Conservation (phyloP, 2,888 invertebrate species). For the Melangyna quadrimaculata region DNA sequence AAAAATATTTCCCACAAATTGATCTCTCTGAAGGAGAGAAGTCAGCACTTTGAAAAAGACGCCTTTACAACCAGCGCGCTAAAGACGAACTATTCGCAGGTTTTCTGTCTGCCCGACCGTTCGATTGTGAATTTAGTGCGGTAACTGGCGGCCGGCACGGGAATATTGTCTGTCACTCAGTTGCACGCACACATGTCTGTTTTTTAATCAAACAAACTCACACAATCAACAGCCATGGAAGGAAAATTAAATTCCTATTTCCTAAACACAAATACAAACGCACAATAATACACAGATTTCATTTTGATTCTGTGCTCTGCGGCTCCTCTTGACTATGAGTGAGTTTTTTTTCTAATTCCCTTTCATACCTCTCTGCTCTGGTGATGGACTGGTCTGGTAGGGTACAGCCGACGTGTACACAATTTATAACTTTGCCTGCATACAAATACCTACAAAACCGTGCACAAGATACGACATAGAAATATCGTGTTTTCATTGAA, state of each 20-base stretch:
- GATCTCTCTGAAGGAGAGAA: constrained; percentile 34
- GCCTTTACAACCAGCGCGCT: constrained; percentile 65
- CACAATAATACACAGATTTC: neutral
- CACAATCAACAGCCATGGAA: neutral
- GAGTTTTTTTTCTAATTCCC: constrained; percentile 3
- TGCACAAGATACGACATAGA: neutral
- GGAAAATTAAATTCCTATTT: constrained; percentile 15
- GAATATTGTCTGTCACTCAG: constrained; percentile 23
- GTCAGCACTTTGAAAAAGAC: constrained; percentile 54
- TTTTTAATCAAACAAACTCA: neutral
- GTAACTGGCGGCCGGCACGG: constrained; percentile 16
- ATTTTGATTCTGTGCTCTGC: neutral
- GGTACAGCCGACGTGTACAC: neutral
- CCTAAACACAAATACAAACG: neutral
- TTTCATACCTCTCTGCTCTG: neutral
- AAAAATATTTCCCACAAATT: constrained; percentile 40
- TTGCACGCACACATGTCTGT: neutral
- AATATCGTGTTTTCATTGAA: constrained; percentile 55
- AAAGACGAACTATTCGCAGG: constrained; percentile 55
- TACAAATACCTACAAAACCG: constrained; percentile 12
- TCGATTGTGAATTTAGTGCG: constrained; percentile 31
- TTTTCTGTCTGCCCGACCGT: constrained; percentile 29
- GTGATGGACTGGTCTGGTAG: too few species aligned
- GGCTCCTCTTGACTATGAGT: constrained; percentile 8
- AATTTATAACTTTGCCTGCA: constrained; percentile 1